Evolutionary conservation across 2,113 vertebrate species (phyloP).

Genomic region (Cheilinus undulatus): DNA sequence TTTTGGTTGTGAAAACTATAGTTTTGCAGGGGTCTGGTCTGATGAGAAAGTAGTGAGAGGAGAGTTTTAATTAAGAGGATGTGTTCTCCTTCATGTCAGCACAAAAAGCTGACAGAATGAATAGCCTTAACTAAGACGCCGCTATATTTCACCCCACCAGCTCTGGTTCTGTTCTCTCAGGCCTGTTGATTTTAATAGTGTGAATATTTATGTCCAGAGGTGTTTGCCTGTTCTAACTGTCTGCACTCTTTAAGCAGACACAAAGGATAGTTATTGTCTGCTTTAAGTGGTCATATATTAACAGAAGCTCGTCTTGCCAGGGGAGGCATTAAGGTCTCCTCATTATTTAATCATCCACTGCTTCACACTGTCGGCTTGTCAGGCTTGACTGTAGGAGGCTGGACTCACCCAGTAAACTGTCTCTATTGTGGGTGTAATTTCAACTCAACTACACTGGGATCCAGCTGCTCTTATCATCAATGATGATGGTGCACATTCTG

Average conservation of each 20-base stretch:
- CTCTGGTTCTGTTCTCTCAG: constrained; percentile 55
- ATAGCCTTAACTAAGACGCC: constrained; percentile 37
- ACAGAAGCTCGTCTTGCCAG: constrained; percentile 61
- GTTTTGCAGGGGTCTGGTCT: constrained; percentile 3
- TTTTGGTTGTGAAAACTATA: constrained; percentile 35
- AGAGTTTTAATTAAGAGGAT: constrained; percentile 74
- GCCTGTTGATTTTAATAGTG: constrained; percentile 64
- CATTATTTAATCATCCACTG: constrained; percentile 73
- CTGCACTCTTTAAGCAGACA: constrained; percentile 56
- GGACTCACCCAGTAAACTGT: background rate
- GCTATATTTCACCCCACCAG: constrained; percentile 56
- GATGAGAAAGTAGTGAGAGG: constrained; percentile 43
- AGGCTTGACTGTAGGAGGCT: too few species aligned
- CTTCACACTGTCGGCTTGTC: constrained; percentile 30
- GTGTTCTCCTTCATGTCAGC: constrained; percentile 75
- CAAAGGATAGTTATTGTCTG: constrained; percentile 63
- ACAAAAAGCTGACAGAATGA: constrained; percentile 62
- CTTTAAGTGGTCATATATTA: constrained; percentile 70
- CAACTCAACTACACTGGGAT: background rate
- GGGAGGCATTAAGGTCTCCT: constrained; percentile 75
- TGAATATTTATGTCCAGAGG: constrained; percentile 81
- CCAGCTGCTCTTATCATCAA: background rate
- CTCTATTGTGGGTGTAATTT: background rate
- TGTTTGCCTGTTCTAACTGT: constrained; percentile 74
- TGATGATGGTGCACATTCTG: background rate